A percentile compares a stretch with the other conserved stretches of the same genome.
phyloP scores from a whole-genome alignment of 2,888 invertebrate species.

The Drosophila rubida region DNA sequence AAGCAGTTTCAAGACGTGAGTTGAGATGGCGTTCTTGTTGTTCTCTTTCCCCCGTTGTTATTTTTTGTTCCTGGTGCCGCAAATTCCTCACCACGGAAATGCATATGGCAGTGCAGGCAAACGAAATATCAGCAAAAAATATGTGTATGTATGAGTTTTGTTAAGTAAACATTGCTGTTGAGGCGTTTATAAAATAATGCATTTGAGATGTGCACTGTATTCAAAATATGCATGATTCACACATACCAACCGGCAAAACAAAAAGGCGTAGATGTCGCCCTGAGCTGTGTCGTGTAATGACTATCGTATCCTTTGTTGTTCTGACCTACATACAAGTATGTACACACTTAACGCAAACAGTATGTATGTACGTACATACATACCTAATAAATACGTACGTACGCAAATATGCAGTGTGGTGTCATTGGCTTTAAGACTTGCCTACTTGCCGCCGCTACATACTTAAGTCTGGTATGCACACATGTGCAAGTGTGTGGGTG shows the following conservation, averaged over 20 bases:
- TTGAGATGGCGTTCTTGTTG: constrained; percentile 47
- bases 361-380: background rate
- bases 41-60: constrained; percentile 15
- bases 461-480: constrained; percentile 35
- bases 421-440: constrained; percentile 45
- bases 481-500: constrained; percentile 22
- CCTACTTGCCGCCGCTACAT: constrained; percentile 20
- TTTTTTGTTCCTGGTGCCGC: constrained; percentile 33
- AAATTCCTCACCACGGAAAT: constrained; percentile 46
- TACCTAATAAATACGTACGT: constrained; percentile 1
- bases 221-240: constrained; percentile 50
- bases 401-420: constrained; percentile 14
- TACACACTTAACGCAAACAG: constrained; percentile 17
- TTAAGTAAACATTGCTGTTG: background rate
- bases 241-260: constrained; percentile 49
- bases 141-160: background rate
- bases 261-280: constrained; percentile 46
- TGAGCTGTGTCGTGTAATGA: background rate
- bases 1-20: constrained; percentile 33
- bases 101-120: constrained; percentile 13
- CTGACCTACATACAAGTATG: constrained; percentile 49
- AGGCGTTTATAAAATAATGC: constrained; percentile 16
- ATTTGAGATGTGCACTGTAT: constrained; percentile 1
- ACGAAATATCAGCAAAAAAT: constrained; percentile 3
- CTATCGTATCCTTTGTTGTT: constrained; percentile 12